Evolutionary conservation across 2,113 vertebrate species (phyloP).

Genomic region (Corythornis vintsioides): DNA sequence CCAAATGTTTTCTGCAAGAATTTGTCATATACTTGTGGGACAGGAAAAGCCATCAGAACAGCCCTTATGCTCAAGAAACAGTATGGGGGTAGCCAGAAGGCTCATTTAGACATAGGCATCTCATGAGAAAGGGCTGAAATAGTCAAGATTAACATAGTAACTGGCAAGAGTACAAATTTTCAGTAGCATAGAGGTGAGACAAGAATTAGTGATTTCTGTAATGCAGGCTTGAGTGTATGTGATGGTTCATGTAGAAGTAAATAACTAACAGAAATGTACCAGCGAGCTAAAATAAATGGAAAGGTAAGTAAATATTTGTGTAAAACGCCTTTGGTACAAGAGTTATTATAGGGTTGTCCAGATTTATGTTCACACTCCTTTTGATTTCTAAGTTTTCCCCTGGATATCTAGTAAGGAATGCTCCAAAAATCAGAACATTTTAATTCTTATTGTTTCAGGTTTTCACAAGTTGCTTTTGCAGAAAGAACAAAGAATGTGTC

Average conservation of each 20-base stretch:
- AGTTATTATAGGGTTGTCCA: background rate
- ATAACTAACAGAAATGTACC: background rate
- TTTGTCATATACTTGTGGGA: background rate
- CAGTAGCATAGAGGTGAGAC: background rate
- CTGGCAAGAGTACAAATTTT: background rate
- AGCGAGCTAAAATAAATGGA: background rate
- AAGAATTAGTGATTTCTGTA: background rate
- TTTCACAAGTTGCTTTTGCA: background rate
- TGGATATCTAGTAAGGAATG: background rate
- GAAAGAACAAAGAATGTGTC: background rate
- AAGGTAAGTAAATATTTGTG: background rate
- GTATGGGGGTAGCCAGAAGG: background rate
- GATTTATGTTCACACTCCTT: background rate
- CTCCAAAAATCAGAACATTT: background rate
- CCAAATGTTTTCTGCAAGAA: background rate
- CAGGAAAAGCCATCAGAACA: background rate
- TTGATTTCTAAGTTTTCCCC: background rate
- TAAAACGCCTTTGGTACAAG: background rate
- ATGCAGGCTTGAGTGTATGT: background rate
- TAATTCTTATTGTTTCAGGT: background rate
- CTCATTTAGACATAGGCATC: background rate
- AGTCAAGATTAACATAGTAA: background rate
- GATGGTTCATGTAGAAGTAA: background rate
- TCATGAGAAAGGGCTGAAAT: background rate
- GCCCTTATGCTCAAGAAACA: background rate